Conservation (phyloP, 2,888 invertebrate genomes). For the Nephrotoma guestfalica region DNA sequence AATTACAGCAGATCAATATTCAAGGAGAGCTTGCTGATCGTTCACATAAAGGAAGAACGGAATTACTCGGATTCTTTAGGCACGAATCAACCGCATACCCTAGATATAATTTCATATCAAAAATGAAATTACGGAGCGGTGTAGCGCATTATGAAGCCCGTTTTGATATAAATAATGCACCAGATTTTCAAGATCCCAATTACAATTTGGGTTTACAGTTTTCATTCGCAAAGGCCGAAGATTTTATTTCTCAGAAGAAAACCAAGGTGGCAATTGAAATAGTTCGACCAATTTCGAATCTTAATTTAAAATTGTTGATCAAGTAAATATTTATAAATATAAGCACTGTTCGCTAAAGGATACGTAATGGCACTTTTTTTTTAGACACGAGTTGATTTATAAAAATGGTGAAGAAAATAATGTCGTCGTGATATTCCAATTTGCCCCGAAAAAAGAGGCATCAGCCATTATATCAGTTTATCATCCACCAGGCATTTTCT, state of each 20-base stretch:
- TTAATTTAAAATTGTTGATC: constrained; percentile 46
- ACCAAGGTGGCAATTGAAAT: constrained; percentile 47
- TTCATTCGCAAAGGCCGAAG: constrained; percentile 43
- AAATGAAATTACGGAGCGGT: constrained; percentile 48
- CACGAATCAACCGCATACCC: constrained; percentile 65
- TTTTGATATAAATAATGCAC: constrained; percentile 53
- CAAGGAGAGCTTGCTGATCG: constrained; percentile 36
- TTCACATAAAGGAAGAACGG: constrained; percentile 25
- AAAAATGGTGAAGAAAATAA: constrained; percentile 40
- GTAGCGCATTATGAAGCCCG: constrained; percentile 56
- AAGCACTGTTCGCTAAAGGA: background rate
- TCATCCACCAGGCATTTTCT: constrained; percentile 49
- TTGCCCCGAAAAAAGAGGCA: constrained; percentile 45
- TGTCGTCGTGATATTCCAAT: constrained; percentile 36
- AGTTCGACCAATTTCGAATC: constrained; percentile 46
- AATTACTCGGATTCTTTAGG: constrained; percentile 44
- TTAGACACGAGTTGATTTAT: constrained; percentile 29
- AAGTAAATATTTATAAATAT: constrained; percentile 21
- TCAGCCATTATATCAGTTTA: constrained; percentile 40
- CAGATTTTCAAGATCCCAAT: constrained; percentile 38
- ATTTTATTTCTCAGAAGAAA: constrained; percentile 29
- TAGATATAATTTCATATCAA: constrained; percentile 50
- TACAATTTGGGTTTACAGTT: constrained; percentile 47
- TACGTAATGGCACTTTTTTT: background rate
- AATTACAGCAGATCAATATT: constrained; percentile 32